Conservation (phyloP, 2,113 vertebrate species). For the Miniopterus natalensis region DNA sequence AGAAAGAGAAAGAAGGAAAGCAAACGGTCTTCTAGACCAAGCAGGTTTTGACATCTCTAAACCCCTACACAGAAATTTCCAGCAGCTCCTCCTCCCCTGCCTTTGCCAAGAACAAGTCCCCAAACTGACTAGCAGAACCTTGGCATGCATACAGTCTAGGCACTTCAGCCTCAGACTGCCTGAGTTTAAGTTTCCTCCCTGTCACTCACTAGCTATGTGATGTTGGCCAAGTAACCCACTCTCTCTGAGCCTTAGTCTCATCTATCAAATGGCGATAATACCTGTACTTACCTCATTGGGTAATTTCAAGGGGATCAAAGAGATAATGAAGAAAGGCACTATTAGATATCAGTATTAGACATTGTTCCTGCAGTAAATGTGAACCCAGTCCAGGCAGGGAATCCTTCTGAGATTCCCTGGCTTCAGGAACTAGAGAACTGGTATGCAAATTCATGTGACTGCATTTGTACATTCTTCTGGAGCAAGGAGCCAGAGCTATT, state of each 20-base stretch:
- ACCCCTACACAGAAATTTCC: neutral
- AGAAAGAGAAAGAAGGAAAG: conserved; percentile 23
- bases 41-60: neutral
- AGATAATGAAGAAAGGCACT: neutral
- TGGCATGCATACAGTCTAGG: neutral
- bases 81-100: neutral
- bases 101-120: neutral
- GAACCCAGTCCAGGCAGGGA: neutral
- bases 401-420: neutral
- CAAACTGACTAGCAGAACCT: neutral
- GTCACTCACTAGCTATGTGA: neutral
- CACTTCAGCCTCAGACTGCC: neutral
- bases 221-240: neutral
- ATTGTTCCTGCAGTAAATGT: neutral
- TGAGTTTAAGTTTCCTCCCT: neutral
- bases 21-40: neutral
- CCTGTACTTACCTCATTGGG: neutral
- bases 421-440: conserved; percentile 26
- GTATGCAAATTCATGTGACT: neutral
- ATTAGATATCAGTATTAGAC: neutral
- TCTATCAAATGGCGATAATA: neutral
- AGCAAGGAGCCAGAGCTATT: neutral
- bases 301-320: neutral
- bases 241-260: neutral
- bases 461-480: neutral